Percentiles rank a stretch among this genome's conserved stretches.
Conservation (phyloP, 2,797 vertebrate species). For the Microchirus variegatus region DNA sequence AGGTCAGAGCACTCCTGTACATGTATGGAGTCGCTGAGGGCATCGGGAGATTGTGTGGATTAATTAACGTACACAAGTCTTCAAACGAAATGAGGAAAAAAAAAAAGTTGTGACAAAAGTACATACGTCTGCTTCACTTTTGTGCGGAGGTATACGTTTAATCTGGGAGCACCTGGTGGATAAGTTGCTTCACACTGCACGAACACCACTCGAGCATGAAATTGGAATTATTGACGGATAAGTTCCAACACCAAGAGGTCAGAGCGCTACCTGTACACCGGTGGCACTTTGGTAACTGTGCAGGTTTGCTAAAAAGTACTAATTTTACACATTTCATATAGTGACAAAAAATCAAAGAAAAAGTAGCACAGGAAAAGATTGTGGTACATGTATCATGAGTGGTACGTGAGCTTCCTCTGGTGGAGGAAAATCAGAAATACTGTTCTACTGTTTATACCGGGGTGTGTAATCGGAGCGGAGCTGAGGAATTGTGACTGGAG, state of each 20-base stretch:
- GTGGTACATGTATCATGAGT: too few species aligned
- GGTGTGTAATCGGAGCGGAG: too few species aligned
- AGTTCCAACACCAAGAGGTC: constrained; percentile 53
- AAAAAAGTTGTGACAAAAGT: constrained; percentile 13
- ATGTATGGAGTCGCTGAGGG: not conserved
- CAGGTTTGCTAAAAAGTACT: constrained; percentile 1
- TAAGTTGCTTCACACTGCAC: constrained; percentile 19
- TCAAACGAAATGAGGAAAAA: constrained; percentile 1
- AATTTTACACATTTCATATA: too few species aligned
- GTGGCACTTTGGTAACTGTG: constrained; percentile 1
- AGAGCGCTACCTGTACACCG: constrained; percentile 22
- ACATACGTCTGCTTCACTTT: constrained; percentile 4
- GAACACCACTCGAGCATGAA: constrained; percentile 54
- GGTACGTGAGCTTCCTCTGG: too few species aligned
- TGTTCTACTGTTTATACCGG: too few species aligned
- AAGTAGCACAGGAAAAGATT: too few species aligned
- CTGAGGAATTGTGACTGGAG: too few species aligned
- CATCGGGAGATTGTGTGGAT: constrained; percentile 18
- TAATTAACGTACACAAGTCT: constrained; percentile 9
- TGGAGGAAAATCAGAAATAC: too few species aligned
- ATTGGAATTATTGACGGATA: constrained; percentile 70
- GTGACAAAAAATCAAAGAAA: too few species aligned
- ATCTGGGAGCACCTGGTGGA: constrained; percentile 38
- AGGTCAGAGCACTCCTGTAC: constrained; percentile 49
- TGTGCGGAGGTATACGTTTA: constrained; percentile 10